These are phyloP conservation scores for Drosophila putrida DNA, from an alignment of 2,888 invertebrate species.

Conservation along the genomic window DNA sequence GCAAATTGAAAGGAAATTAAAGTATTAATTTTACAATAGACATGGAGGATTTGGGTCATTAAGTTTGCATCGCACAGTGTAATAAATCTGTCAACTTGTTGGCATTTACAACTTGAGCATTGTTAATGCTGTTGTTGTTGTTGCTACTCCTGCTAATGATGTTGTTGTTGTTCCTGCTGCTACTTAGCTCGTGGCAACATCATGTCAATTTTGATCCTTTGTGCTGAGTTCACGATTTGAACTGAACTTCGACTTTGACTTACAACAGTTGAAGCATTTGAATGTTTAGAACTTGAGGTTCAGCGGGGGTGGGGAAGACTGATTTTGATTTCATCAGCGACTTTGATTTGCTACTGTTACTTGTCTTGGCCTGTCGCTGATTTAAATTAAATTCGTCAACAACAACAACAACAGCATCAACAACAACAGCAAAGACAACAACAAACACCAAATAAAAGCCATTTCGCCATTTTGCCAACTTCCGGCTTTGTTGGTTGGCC, in stretches of 20 bases:
- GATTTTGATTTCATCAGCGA: constrained; percentile 50
- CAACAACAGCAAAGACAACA: neutral
- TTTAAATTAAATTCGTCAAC: constrained; percentile 55
- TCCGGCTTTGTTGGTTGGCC: constrained; percentile 53
- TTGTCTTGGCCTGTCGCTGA: constrained; percentile 48
- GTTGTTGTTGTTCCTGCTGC: constrained; percentile 4
- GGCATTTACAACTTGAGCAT: constrained; percentile 28
- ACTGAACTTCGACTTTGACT: constrained; percentile 29
- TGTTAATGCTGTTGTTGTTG: constrained; percentile 27
- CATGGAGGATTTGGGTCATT: constrained; percentile 21
- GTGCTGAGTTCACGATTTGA: constrained; percentile 39
- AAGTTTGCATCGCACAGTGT: constrained; percentile 24
- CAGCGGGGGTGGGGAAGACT: neutral
- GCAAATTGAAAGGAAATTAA: constrained; percentile 3
- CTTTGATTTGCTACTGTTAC: constrained; percentile 49
- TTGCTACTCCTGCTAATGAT: constrained; percentile 3
- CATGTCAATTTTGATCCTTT: constrained; percentile 50
- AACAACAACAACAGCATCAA: constrained; percentile 5
- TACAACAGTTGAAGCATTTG: constrained; percentile 4
- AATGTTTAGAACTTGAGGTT: neutral
- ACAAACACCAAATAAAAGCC: constrained; percentile 43
- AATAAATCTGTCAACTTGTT: constrained; percentile 46
- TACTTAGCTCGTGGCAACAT: constrained; percentile 35
- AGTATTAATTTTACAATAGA: constrained; percentile 3
- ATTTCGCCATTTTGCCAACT: constrained; percentile 57